Evolutionary conservation across 2,888 invertebrate species (phyloP).

Genomic region (Dryobota labecula): DNA sequence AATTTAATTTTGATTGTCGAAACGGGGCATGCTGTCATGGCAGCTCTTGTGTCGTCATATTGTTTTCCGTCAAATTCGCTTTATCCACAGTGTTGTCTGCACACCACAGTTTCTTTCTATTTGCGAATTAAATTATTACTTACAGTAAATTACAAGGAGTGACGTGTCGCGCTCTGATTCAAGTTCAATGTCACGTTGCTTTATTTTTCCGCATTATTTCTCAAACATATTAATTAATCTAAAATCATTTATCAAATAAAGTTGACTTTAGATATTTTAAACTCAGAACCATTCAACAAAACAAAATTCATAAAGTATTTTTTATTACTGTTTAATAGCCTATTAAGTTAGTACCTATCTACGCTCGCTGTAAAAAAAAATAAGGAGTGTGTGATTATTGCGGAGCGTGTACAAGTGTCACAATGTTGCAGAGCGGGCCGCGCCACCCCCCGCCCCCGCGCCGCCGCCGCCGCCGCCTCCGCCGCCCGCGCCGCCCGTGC

Average conservation of each 20-base stretch:
- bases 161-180: no score
- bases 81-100: not conserved
- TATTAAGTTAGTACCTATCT: not conserved
- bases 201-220: not conserved
- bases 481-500: slow-evolving; percentile 71
- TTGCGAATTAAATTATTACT: no score
- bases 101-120: not conserved
- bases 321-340: not conserved
- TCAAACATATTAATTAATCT: not conserved
- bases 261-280: not conserved
- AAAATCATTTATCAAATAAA: not conserved
- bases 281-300: not conserved
- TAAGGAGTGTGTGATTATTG: not conserved
- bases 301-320: not conserved
- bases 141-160: not conserved
- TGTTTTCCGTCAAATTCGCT: not conserved
- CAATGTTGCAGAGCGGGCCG: slow-evolving; percentile 70
- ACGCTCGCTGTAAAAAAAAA: not conserved
- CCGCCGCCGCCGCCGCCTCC: slow-evolving; percentile 77
- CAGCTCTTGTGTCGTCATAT: not conserved
- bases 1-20: not conserved
- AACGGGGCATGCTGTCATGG: not conserved
- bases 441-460: slow-evolving; percentile 77
- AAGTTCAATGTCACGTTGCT: not conserved
- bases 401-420: slow-evolving; percentile 7